phyloP scores from a whole-genome alignment of 2,113 vertebrate species.

The Poecile atricapillus region DNA sequence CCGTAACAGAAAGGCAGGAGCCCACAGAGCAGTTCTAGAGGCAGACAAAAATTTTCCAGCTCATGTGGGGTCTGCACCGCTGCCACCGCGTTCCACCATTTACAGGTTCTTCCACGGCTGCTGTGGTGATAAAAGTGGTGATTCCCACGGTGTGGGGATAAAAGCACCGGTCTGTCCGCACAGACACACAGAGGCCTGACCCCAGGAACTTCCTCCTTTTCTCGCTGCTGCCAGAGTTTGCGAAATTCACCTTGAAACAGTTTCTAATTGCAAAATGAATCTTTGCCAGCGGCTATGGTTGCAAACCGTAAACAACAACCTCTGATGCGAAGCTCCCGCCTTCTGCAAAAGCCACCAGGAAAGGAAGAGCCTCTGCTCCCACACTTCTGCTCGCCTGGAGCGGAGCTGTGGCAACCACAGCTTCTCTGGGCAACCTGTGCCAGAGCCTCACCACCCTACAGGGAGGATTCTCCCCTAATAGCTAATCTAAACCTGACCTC shows the following conservation, averaged over 20 bases:
- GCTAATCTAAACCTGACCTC: not conserved
- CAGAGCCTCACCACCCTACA: not conserved
- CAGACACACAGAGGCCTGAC: fast-evolving
- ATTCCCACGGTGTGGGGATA: not conserved
- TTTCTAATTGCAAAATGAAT: not conserved
- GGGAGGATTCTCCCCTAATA: fast-evolving
- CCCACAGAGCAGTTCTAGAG: not conserved
- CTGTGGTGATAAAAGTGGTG: no score
- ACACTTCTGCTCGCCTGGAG: no score
- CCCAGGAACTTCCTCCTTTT: not conserved
- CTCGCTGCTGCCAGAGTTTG: fast-evolving
- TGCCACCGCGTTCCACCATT: fast-evolving
- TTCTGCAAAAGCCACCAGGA: fast-evolving
- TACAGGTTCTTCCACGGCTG: fast-evolving
- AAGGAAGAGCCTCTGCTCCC: not conserved
- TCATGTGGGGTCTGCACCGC: fast-evolving
- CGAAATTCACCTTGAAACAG: not conserved
- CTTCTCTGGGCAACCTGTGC: not conserved
- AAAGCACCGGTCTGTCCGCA: fast-evolving
- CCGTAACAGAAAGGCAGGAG: not conserved
- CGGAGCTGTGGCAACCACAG: fast-evolving
- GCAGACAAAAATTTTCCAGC: fast-evolving
- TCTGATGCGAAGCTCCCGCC: fast-evolving
- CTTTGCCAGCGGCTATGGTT: fast-evolving
- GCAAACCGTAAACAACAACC: fast-evolving